Conservation (phyloP, 2,888 invertebrate genomes). For the Tinea pellionella region DNA sequence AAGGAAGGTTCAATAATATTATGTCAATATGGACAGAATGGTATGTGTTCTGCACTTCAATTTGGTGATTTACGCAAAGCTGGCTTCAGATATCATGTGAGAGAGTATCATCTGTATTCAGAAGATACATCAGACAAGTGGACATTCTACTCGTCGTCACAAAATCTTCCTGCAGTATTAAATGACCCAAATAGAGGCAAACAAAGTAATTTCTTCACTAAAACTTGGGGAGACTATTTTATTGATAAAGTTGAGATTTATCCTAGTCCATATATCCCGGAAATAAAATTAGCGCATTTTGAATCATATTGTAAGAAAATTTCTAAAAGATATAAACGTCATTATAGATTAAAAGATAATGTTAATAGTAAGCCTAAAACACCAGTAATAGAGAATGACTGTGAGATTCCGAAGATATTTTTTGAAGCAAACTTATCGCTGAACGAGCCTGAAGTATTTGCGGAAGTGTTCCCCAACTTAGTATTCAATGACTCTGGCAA, state of each 20-base stretch:
- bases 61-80: conserved; percentile 88
- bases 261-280: conserved; percentile 84
- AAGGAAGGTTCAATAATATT: conserved; percentile 88
- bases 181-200: conserved; percentile 95
- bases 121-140: conserved; percentile 69
- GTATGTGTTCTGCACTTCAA: conserved; percentile 87
- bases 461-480: conserved; percentile 83
- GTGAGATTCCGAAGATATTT: conserved; percentile 87
- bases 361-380: conserved; percentile 46
- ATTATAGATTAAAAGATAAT: conserved; percentile 66
- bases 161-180: conserved; percentile 94
- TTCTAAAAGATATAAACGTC: conserved; percentile 73
- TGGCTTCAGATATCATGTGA: conserved; percentile 89
- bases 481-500: conserved; percentile 70
- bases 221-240: conserved; percentile 97
- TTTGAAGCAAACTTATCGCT: conserved; percentile 82
- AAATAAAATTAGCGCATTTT: conserved; percentile 86
- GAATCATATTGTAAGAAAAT: conserved; percentile 87
- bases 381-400: conserved; percentile 62
- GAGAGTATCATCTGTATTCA: conserved; percentile 70
- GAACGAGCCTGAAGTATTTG: conserved; percentile 83
- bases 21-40: conserved; percentile 89
- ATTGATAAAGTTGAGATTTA: conserved; percentile 83
- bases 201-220: conserved; percentile 92
- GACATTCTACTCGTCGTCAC: conserved; percentile 91